These are phyloP conservation scores for Drosophila rubida DNA, from an alignment of 2,888 invertebrate genomes.

Conservation along the genomic window DNA sequence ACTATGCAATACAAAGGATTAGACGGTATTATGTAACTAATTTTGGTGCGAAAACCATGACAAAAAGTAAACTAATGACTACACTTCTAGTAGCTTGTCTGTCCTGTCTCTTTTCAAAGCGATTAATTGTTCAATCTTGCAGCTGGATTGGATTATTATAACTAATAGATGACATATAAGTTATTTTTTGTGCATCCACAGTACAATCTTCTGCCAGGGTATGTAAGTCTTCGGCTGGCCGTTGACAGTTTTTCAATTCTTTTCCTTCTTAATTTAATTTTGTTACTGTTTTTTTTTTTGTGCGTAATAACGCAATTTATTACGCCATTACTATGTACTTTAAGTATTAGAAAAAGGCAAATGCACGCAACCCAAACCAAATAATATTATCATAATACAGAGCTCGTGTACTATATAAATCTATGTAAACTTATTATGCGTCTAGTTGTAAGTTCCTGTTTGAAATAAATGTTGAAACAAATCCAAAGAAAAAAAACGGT, in stretches of 20 bases:
- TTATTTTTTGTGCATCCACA: too few species aligned
- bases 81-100: too few species aligned
- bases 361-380: conserved; percentile 34
- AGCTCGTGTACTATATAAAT: conserved; percentile 30
- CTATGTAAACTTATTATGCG: conserved; percentile 54
- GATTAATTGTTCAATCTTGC: too few species aligned
- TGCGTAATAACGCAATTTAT: conserved; percentile 27
- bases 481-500: neutral
- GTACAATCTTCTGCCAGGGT: neutral
- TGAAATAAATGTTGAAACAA: conserved; percentile 73
- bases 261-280: neutral
- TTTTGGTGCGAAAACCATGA: too few species aligned
- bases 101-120: too few species aligned
- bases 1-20: too few species aligned
- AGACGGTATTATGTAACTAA: too few species aligned
- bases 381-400: conserved; percentile 7
- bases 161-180: too few species aligned
- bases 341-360: conserved; percentile 45
- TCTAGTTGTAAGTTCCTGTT: conserved; percentile 76
- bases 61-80: too few species aligned
- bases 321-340: conserved; percentile 42
- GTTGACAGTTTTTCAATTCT: neutral
- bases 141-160: neutral
- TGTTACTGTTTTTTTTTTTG: conserved; percentile 11
- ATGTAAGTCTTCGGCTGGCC: neutral